Percentiles rank a stretch among this genome's conserved stretches.
Conservation (phyloP, 2,797 vertebrate species). For the Galagoides demidoff region DNA sequence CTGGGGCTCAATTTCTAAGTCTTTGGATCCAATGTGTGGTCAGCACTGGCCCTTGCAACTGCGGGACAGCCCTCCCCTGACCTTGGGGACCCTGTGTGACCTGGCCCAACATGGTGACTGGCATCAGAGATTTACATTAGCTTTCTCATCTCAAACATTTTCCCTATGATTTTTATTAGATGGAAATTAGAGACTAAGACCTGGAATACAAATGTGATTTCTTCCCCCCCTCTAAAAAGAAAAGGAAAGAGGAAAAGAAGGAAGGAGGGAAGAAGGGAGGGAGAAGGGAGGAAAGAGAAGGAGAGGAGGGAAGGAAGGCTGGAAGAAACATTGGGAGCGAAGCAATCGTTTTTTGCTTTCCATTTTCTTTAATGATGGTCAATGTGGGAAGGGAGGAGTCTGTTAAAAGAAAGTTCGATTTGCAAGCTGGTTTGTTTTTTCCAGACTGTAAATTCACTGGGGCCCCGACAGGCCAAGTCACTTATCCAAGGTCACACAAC, state of each 20-base stretch:
- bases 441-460: background rate
- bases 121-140: background rate
- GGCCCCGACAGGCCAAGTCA: background rate
- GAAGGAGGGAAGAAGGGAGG: too few species aligned
- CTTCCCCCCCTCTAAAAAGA: background rate
- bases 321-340: background rate
- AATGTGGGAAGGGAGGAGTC: background rate
- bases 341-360: background rate
- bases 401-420: background rate
- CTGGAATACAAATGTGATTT: background rate
- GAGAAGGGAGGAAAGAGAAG: fast-evolving
- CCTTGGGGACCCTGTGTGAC: background rate
- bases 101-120: background rate
- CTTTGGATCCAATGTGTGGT: background rate
- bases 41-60: background rate
- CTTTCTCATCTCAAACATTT: background rate
- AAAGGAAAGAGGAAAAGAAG: too few species aligned
- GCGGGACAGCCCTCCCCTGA: background rate
- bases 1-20: background rate
- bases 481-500: background rate
- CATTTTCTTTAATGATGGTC: background rate
- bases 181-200: background rate
- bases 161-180: background rate
- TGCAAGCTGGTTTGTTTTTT: background rate
- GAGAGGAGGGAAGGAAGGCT: too few species aligned